A percentile compares a stretch with the other conserved stretches of the same genome.
Conservation (phyloP, 1,140 invertebrate species). For the Macrosteles quadrilineatus region DNA sequence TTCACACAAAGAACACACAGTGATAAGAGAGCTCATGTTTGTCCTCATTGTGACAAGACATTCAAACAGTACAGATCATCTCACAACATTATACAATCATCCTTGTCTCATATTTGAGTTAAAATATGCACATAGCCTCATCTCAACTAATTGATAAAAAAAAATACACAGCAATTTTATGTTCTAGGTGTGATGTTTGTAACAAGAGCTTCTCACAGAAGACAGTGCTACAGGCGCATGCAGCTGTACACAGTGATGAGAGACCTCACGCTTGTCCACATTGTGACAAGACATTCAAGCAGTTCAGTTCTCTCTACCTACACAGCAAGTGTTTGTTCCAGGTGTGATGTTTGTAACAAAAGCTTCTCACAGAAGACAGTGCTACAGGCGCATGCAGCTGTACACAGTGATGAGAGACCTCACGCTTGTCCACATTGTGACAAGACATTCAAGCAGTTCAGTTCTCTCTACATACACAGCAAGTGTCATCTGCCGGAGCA, state of each 20-base stretch:
- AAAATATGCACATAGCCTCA: too few relatives aligned
- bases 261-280: constrained; percentile 41
- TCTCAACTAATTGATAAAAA: too few relatives aligned
- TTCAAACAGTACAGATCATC: too few relatives aligned
- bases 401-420: constrained; percentile 38
- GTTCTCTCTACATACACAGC: constrained; percentile 42
- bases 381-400: constrained; percentile 40
- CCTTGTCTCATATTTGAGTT: too few relatives aligned
- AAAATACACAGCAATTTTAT: too few relatives aligned
- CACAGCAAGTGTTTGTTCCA: constrained; percentile 43
- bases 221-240: constrained; percentile 41
- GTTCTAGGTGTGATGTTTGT: constrained; percentile 43
- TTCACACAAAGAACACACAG: too few relatives aligned
- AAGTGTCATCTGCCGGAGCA: constrained; percentile 42
- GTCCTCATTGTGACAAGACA: too few relatives aligned
- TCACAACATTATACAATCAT: too few relatives aligned
- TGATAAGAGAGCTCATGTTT: too few relatives aligned
- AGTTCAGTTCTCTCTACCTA: constrained; percentile 41
- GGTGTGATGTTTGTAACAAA: constrained; percentile 45
- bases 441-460: constrained; percentile 49
- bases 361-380: constrained; percentile 44
- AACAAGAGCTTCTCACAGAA: constrained; percentile 45
- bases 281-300: constrained; percentile 52
- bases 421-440: constrained; percentile 48
- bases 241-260: constrained; percentile 35